Evolutionary conservation across 2,797 vertebrate genomes (phyloP).

Genomic region (Cyclopterus lumpus): DNA sequence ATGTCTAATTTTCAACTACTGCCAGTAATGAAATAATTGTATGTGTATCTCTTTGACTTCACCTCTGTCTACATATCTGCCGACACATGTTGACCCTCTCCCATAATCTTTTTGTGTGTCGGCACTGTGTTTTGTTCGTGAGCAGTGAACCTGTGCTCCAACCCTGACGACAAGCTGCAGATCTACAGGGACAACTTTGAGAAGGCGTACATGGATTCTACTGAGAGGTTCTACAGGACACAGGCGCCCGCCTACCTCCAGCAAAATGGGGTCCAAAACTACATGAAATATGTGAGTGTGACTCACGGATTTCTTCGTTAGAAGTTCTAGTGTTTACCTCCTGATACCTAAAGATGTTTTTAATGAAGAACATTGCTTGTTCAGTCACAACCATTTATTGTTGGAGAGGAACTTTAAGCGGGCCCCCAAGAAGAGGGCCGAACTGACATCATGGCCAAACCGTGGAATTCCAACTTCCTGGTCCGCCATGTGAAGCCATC

Average conservation of each 20-base stretch:
- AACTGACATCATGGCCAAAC: neutral
- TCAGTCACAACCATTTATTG: neutral
- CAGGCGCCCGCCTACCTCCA: constrained; percentile 97
- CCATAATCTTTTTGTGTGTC: neutral
- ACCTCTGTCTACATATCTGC: neutral
- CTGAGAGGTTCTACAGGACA: constrained; percentile 97
- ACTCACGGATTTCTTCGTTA: neutral
- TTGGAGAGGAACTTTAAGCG: neutral
- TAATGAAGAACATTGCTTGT: neutral
- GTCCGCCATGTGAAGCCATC: neutral
- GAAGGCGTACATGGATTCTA: constrained; percentile 97
- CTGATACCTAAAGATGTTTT: neutral
- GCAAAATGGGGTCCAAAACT: constrained; percentile 97
- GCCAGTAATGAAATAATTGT: neutral
- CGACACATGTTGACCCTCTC: neutral
- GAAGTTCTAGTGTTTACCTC: neutral
- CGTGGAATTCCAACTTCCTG: neutral
- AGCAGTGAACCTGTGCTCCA: constrained; percentile 97
- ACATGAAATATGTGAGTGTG: constrained; percentile 98
- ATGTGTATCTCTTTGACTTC: neutral
- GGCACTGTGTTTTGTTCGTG: constrained; percentile 21
- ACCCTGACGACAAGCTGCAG: constrained; percentile 97
- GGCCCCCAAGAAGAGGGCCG: neutral
- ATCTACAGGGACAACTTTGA: constrained; percentile 99
- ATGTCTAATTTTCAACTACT: neutral